These are phyloP conservation scores for Vulpes lagopus DNA, from an alignment of 2,113 vertebrate species.

Conservation along the genomic window DNA sequence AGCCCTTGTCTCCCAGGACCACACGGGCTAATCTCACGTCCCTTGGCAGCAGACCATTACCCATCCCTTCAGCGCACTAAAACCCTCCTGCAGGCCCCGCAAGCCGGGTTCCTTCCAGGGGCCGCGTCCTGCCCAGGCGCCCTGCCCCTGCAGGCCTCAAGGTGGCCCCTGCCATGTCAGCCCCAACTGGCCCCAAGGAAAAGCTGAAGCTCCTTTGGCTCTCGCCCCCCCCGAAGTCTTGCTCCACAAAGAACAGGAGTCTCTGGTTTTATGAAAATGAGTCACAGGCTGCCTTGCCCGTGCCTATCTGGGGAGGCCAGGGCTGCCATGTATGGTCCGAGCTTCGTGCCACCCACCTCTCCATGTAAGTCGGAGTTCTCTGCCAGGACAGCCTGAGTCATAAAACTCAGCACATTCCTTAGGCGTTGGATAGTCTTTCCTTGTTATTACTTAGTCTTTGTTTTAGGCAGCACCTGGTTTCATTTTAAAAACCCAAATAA, in stretches of 20 bases:
- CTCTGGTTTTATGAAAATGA: conserved; percentile 54
- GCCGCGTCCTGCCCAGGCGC: not conserved
- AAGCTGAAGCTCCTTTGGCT: not conserved
- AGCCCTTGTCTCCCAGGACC: not conserved
- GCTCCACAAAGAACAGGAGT: conserved; percentile 38
- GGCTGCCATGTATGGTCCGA: conserved; percentile 70
- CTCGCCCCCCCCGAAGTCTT: not conserved
- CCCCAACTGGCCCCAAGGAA: not conserved
- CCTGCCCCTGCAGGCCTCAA: conserved; percentile 1
- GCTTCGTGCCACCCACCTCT: conserved; percentile 69
- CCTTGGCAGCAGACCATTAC: not conserved
- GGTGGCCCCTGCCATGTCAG: conserved; percentile 4
- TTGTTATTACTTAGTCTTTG: conserved; percentile 74
- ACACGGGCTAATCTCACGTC: not conserved
- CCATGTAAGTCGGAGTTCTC: not conserved
- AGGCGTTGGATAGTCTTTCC: conserved; percentile 62
- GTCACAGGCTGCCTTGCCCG: conserved; percentile 62
- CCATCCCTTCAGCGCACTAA: not conserved
- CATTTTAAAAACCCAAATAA: conserved; percentile 78
- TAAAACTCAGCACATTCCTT: conserved; percentile 80
- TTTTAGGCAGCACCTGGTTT: conserved; percentile 82
- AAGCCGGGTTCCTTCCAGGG: conserved; percentile 17
- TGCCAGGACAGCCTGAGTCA: conserved; percentile 82
- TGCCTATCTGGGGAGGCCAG: conserved; percentile 53
- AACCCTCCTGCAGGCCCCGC: not conserved